Evolutionary conservation across 2,113 vertebrate genomes (phyloP).

Genomic region (Amazona vittata): DNA sequence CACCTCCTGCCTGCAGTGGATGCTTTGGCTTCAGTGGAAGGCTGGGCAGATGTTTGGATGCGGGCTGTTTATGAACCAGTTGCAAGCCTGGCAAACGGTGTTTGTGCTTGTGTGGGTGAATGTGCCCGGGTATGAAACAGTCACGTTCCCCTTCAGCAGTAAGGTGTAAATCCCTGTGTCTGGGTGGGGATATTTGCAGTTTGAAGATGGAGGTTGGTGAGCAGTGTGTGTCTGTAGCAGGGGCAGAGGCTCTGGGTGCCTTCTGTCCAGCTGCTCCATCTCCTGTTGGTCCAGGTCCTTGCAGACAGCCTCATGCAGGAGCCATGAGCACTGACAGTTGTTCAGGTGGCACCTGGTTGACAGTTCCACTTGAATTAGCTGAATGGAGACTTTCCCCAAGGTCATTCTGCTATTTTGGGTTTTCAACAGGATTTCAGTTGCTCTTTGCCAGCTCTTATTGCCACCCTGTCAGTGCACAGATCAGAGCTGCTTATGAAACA

Average conservation of each 20-base stretch:
- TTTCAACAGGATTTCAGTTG: background rate
- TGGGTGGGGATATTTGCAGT: background rate
- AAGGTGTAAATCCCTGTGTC: background rate
- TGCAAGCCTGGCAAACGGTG: too few relatives aligned
- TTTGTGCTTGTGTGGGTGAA: background rate
- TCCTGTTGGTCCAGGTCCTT: background rate
- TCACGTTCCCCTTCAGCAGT: accelerated
- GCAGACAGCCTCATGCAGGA: background rate
- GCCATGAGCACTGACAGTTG: background rate
- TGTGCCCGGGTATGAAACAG: background rate
- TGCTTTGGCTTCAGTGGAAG: background rate
- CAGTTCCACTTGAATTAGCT: background rate
- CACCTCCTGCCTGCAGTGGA: background rate
- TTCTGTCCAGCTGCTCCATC: background rate
- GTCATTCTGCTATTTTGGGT: background rate
- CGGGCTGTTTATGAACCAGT: background rate
- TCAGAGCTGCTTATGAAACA: background rate
- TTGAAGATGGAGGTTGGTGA: background rate
- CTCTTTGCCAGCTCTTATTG: slow-evolving; percentile 4
- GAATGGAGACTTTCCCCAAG: background rate
- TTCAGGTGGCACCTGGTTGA: background rate
- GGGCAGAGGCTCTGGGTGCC: background rate
- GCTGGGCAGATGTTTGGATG: background rate
- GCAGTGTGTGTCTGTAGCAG: background rate
- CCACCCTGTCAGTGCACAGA: background rate